Conservation (phyloP, 2,888 invertebrate species). For the Meiosimyza decipiens region DNA sequence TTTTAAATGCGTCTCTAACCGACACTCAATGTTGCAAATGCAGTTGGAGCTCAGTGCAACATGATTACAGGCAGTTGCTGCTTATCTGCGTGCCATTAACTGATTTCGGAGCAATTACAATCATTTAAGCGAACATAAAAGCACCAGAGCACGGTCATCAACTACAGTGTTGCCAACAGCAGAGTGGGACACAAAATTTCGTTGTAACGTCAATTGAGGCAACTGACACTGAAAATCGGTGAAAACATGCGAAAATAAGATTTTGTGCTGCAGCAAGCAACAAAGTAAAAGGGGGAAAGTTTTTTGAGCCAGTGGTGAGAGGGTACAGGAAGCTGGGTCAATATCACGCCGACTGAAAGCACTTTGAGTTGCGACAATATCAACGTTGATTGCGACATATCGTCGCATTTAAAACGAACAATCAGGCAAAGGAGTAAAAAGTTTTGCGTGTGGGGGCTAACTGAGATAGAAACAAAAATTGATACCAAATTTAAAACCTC, state of each 20-base stretch:
- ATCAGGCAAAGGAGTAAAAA: not conserved
- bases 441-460: not conserved
- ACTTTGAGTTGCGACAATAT: not conserved
- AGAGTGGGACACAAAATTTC: conserved; percentile 7
- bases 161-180: conserved; percentile 16
- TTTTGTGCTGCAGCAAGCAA: conserved; percentile 15
- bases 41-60: not conserved
- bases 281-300: not conserved
- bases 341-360: not conserved
- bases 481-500: not conserved
- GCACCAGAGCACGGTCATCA: conserved; percentile 16
- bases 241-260: conserved; percentile 35
- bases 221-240: conserved; percentile 18
- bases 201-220: conserved; percentile 23
- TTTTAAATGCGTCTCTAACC: conserved; percentile 34
- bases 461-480: conserved; percentile 6
- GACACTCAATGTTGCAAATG: conserved; percentile 16
- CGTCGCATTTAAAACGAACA: conserved; percentile 15
- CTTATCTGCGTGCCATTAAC: conserved; percentile 32
- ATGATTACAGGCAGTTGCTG: conserved; percentile 4
- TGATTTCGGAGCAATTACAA: conserved; percentile 52
- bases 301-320: not conserved
- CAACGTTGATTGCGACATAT: conserved; percentile 24
- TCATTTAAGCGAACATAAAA: conserved; percentile 59
- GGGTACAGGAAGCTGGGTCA: too few relatives aligned